Evolutionary conservation across 2,113 vertebrate genomes (phyloP).

Genomic region (Alces alces): DNA sequence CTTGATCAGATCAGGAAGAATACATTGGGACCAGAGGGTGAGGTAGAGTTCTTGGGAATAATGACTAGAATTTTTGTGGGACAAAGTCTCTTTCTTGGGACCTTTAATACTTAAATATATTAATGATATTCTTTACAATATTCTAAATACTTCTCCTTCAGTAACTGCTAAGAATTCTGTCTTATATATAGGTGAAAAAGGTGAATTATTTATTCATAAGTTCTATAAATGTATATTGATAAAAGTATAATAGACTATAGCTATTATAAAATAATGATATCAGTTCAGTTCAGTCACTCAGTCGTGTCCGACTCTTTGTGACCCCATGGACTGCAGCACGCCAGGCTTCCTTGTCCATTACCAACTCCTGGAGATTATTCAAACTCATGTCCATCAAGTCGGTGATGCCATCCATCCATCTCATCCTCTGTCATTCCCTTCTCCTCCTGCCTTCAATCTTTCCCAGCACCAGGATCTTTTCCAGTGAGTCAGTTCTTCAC

Average conservation of each 20-base stretch:
- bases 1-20: neutral
- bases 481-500: neutral
- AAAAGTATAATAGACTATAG: neutral
- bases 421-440: neutral
- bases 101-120: neutral
- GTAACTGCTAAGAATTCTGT: neutral
- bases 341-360: neutral
- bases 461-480: neutral
- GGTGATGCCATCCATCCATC: neutral
- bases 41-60: neutral
- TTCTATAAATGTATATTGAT: neutral
- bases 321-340: neutral
- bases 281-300: neutral
- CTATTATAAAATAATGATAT: neutral
- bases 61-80: neutral
- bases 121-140: neutral
- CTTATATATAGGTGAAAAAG: neutral
- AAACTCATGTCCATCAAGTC: neutral
- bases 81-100: neutral
- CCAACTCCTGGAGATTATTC: neutral
- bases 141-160: neutral
- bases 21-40: neutral
- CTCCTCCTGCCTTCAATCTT: neutral
- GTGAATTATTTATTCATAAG: neutral
- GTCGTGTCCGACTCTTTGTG: neutral